A percentile compares a stretch with the other conserved stretches of the same genome.
Evolutionary conservation across 1,140 invertebrate genomes (phyloP).

Genomic region (Drosophila nigrodunni): DNA sequence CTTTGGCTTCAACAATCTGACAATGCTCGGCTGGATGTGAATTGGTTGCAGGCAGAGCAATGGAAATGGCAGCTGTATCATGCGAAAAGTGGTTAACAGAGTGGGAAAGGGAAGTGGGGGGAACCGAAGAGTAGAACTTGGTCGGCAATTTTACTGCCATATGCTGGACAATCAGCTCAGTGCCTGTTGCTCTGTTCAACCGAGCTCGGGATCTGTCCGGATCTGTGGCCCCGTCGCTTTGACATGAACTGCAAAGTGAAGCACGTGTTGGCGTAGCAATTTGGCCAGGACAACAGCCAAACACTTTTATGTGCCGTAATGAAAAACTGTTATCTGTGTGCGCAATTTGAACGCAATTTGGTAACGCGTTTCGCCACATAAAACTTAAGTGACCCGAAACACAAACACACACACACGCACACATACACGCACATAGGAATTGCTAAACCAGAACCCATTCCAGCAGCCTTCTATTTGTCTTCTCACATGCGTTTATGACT

Average conservation of each 20-base stretch:
- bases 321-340: constrained; percentile 82
- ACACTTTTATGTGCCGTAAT: constrained; percentile 81
- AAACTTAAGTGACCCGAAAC: constrained; percentile 83
- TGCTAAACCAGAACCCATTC: background rate
- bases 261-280: constrained; percentile 81
- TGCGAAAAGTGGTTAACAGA: background rate
- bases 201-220: constrained; percentile 21
- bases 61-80: constrained; percentile 3
- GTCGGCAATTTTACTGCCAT: constrained; percentile 51
- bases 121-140: background rate
- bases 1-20: constrained; percentile 45
- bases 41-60: constrained; percentile 18
- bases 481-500: constrained; percentile 57
- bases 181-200: constrained; percentile 59
- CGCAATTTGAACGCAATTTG: constrained; percentile 83
- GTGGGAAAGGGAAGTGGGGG: constrained; percentile 13
- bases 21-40: constrained; percentile 36
- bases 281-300: constrained; percentile 58
- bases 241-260: constrained; percentile 77
- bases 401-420: constrained; percentile 39
- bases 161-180: constrained; percentile 39
- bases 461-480: constrained; percentile 10
- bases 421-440: constrained; percentile 12
- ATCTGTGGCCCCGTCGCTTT: background rate
- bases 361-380: constrained; percentile 81